These are phyloP conservation scores for Hormaphis cornu DNA, from an alignment of 1,140 invertebrate species.

Conservation along the genomic window DNA sequence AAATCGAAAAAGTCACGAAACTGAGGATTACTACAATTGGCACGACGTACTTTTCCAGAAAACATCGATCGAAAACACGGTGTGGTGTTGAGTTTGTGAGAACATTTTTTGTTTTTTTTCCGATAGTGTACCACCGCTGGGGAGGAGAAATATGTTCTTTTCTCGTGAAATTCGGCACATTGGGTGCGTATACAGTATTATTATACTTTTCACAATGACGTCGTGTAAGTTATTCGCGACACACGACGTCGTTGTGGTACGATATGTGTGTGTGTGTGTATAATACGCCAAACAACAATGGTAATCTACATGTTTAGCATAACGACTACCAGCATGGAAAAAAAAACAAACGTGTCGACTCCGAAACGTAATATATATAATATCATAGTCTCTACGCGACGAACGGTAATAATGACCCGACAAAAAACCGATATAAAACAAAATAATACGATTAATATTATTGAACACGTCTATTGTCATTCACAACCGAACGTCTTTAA, in stretches of 20 bases:
- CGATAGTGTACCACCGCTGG: too few relatives aligned
- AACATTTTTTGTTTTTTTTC: too few relatives aligned
- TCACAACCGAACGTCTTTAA: slow-evolving; percentile 31
- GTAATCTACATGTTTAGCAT: slow-evolving; percentile 28
- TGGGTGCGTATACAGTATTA: too few relatives aligned
- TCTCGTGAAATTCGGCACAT: too few relatives aligned
- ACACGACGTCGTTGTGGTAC: background rate
- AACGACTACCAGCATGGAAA: slow-evolving; percentile 29
- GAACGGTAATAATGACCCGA: background rate
- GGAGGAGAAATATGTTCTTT: too few relatives aligned
- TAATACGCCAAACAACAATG: slow-evolving; percentile 18
- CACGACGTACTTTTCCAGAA: too few relatives aligned
- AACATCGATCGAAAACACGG: too few relatives aligned
- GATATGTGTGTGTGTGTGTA: background rate
- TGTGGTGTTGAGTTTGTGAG: too few relatives aligned
- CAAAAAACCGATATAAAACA: background rate
- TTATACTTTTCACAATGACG: background rate
- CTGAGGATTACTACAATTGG: too few relatives aligned
- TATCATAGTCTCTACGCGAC: background rate
- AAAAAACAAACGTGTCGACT: slow-evolving; percentile 2
- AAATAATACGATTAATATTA: background rate
- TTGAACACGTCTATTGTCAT: slow-evolving; percentile 2
- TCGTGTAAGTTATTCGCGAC: background rate
- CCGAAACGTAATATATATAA: background rate
- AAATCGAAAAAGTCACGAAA: too few relatives aligned